Conservation (phyloP, 2,888 invertebrate genomes). For the Cheiracanthium punctorium region DNA sequence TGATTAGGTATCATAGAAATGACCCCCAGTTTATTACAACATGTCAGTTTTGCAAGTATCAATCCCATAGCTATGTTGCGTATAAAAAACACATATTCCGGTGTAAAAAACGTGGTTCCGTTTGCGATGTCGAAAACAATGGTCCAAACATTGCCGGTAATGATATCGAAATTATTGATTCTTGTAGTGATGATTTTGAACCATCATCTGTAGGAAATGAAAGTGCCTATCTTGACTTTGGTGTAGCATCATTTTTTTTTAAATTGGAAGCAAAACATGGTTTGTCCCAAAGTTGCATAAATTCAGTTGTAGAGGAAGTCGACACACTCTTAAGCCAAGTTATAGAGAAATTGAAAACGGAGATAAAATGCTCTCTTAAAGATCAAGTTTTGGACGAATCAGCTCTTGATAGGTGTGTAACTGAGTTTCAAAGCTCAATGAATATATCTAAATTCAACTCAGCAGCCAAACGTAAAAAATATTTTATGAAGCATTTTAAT, state of each 20-base stretch:
- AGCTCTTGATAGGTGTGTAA: background rate
- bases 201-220: background rate
- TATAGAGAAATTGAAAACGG: background rate
- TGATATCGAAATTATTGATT: background rate
- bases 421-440: background rate
- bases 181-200: background rate
- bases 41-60: background rate
- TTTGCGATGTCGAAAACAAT: background rate
- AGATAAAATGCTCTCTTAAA: background rate
- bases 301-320: conserved; percentile 10
- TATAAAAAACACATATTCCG: conserved; percentile 5
- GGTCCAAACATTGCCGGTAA: background rate
- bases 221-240: background rate
- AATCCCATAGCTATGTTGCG: background rate
- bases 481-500: conserved; percentile 2
- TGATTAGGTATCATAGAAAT: background rate
- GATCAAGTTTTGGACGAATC: background rate
- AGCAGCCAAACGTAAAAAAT: conserved; percentile 19
- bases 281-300: conserved; percentile 4
- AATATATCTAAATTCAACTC: background rate
- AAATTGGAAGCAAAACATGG: conserved; percentile 32
- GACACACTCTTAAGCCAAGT: background rate
- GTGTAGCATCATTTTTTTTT: conserved; percentile 19
- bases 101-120: no score
- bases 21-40: background rate